Percentiles rank a stretch among this genome's conserved stretches.
These are phyloP conservation scores for Fundulus diaphanus DNA, from an alignment of 2,797 vertebrate genomes.

Conservation along the genomic window DNA sequence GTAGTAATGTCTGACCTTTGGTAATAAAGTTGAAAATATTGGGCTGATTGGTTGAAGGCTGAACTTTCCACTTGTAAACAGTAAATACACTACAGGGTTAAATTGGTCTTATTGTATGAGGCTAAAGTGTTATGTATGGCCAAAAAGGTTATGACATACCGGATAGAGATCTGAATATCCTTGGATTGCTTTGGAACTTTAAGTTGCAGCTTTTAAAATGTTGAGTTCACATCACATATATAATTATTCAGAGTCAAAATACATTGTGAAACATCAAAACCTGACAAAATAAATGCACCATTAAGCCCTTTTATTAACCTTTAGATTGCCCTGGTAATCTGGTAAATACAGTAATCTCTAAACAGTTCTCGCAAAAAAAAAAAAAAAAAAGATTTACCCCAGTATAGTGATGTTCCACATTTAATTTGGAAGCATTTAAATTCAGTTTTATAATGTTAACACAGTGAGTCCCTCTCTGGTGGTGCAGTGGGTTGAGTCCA, in stretches of 20 bases:
- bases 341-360: not conserved
- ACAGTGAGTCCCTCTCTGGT: too few relatives aligned
- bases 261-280: not conserved
- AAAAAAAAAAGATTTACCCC: too few relatives aligned
- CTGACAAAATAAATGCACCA: not conserved
- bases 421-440: too few relatives aligned
- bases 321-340: not conserved
- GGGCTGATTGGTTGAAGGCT: constrained; percentile 45
- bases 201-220: constrained; percentile 17
- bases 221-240: not conserved
- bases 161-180: constrained; percentile 7
- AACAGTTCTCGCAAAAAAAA: too few relatives aligned
- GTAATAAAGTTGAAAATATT: constrained; percentile 54
- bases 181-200: constrained; percentile 21
- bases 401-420: too few relatives aligned
- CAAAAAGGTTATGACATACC: constrained; percentile 17
- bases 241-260: not conserved
- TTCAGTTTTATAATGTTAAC: too few relatives aligned
- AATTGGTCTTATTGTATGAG: constrained; percentile 33
- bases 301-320: not conserved
- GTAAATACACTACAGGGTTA: constrained; percentile 38
- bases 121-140: constrained; percentile 6
- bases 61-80: constrained; percentile 28
- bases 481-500: too few relatives aligned
- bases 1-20: constrained; percentile 37